Conservation (phyloP, 1,140 invertebrate genomes). For the Macrosteles quadrilineatus region DNA sequence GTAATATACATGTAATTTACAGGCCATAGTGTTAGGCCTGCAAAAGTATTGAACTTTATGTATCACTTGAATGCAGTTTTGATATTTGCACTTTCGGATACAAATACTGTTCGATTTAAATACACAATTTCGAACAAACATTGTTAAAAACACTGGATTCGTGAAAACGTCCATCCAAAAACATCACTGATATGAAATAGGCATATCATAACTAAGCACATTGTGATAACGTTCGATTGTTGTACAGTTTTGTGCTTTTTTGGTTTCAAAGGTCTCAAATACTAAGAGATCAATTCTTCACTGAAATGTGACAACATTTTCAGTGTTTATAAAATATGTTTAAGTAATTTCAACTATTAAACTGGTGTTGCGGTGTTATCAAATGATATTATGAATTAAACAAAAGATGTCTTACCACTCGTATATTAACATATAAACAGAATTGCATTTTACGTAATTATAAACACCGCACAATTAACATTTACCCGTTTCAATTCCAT, state of each 20-base stretch:
- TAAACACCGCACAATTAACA: slow-evolving; percentile 34
- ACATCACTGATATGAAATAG: slow-evolving; percentile 18
- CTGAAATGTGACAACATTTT: background rate
- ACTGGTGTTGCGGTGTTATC: background rate
- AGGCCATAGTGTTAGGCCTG: background rate
- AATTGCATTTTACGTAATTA: slow-evolving; percentile 5
- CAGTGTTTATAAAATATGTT: background rate
- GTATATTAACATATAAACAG: background rate
- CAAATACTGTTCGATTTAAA: background rate
- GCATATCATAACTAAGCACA: background rate
- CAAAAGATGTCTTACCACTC: background rate
- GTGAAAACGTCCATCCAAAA: background rate
- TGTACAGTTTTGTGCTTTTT: no score
- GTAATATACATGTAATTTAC: background rate
- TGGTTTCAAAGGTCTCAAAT: no score
- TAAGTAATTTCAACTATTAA: background rate
- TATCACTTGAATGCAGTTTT: background rate
- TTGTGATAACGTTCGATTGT: background rate
- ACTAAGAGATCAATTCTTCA: no score
- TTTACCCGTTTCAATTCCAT: slow-evolving; percentile 39
- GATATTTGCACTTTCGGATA: background rate
- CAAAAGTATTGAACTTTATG: background rate
- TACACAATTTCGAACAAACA: background rate
- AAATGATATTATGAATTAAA: background rate
- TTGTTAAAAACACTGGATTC: slow-evolving; percentile 5